Evolutionary conservation across 2,113 vertebrate genomes (phyloP).

Genomic region (Nycticebus coucang): DNA sequence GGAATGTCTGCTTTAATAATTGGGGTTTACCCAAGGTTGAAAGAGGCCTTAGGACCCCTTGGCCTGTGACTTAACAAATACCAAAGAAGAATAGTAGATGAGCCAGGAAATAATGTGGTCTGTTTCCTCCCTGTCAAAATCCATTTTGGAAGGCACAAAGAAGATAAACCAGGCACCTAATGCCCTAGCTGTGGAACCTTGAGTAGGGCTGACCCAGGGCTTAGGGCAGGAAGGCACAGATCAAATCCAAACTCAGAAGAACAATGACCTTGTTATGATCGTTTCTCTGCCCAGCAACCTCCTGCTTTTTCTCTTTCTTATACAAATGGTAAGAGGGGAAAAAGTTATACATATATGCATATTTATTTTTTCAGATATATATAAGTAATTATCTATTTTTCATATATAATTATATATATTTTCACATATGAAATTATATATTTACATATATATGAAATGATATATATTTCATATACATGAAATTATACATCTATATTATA

Average conservation of each 20-base stretch:
- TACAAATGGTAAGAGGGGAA: neutral
- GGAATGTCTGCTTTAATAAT: too few relatives aligned
- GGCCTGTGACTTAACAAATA: neutral
- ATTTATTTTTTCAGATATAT: neutral
- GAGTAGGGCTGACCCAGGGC: accelerated
- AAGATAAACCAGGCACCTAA: accelerated
- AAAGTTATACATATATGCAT: neutral
- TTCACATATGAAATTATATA: too few relatives aligned
- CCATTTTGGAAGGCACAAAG: neutral
- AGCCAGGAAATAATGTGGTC: neutral
- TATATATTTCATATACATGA: too few relatives aligned
- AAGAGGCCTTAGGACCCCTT: neutral
- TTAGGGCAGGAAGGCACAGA: neutral
- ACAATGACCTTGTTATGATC: neutral
- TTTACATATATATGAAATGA: too few relatives aligned
- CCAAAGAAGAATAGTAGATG: neutral
- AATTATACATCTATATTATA: neutral
- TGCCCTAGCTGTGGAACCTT: neutral
- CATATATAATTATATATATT: neutral
- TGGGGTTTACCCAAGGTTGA: neutral
- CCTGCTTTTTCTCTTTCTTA: neutral
- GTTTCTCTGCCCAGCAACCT: neutral
- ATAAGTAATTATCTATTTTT: neutral
- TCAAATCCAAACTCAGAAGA: neutral
- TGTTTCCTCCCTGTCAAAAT: neutral